Evolutionary conservation across 1,140 invertebrate genomes (phyloP).

Genomic region (Tetragonula clypearis): DNA sequence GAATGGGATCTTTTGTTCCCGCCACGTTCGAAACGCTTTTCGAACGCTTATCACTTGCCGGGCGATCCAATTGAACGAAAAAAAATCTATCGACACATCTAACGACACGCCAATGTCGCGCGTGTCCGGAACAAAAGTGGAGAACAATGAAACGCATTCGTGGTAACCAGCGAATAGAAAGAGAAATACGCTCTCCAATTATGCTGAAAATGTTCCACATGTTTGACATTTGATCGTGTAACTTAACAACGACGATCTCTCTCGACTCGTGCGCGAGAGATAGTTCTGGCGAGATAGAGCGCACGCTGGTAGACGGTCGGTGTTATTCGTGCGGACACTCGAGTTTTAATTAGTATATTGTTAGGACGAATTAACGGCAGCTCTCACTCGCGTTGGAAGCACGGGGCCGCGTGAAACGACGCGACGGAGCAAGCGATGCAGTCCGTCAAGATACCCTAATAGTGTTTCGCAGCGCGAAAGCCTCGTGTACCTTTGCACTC

Average conservation of each 20-base stretch:
- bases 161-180: neutral
- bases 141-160: neutral
- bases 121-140: neutral
- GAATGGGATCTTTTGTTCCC: neutral
- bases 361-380: conserved; percentile 9
- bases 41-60: neutral
- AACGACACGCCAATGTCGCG: too few species aligned
- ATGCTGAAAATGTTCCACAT: neutral
- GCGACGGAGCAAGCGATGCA: neutral
- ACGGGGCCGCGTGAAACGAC: neutral
- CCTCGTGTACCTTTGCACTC: neutral
- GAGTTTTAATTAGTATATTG: conserved; percentile 22
- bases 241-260: neutral
- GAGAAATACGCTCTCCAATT: too few species aligned
- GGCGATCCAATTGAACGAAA: neutral
- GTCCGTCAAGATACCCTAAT: neutral
- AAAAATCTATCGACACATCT: neutral
- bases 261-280: too few species aligned
- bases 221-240: too few species aligned
- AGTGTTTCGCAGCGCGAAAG: neutral
- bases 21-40: neutral
- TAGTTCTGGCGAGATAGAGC: neutral
- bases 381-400: neutral
- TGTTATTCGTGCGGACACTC: neutral
- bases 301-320: neutral